Percentiles rank a stretch among this genome's conserved stretches.
Evolutionary conservation across 2,113 vertebrate genomes (phyloP).

Genomic region (Regulus satrapa): DNA sequence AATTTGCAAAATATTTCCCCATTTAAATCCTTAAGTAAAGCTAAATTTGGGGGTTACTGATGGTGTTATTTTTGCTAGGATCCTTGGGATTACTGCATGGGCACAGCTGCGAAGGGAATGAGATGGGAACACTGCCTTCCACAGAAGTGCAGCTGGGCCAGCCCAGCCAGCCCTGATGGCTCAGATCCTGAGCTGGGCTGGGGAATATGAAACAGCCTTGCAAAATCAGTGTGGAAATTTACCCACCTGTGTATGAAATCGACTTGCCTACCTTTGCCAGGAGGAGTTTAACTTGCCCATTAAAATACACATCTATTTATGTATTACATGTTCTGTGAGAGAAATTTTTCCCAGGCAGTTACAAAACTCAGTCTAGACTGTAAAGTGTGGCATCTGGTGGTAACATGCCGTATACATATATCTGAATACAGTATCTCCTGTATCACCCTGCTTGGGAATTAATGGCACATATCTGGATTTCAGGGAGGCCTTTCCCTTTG

Average conservation of each 20-base stretch:
- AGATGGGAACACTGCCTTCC: conserved; percentile 7
- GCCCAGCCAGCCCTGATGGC: neutral
- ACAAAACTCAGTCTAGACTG: conserved; percentile 62
- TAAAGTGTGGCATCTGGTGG: conserved; percentile 55
- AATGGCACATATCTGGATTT: neutral
- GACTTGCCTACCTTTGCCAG: conserved; percentile 51
- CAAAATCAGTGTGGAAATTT: conserved; percentile 67
- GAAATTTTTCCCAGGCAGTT: conserved; percentile 65
- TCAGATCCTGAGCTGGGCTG: neutral
- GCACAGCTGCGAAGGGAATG: neutral
- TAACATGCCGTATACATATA: conserved; percentile 40
- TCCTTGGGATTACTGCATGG: neutral
- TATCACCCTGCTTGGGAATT: neutral
- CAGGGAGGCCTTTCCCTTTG: neutral
- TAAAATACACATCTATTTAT: conserved; percentile 65
- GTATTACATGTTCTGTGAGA: conserved; percentile 59
- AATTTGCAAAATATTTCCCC: neutral
- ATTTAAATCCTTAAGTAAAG: neutral
- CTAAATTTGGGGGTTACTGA: neutral
- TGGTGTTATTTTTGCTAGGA: neutral
- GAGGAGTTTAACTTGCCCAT: conserved; percentile 63
- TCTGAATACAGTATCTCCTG: conserved; percentile 38
- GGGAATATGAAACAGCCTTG: conserved; percentile 45
- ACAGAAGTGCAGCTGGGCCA: neutral
- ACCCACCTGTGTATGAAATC: conserved; percentile 58